Evolutionary conservation across 2,113 vertebrate genomes (phyloP).

Genomic region (Lichenostomus cassidix): DNA sequence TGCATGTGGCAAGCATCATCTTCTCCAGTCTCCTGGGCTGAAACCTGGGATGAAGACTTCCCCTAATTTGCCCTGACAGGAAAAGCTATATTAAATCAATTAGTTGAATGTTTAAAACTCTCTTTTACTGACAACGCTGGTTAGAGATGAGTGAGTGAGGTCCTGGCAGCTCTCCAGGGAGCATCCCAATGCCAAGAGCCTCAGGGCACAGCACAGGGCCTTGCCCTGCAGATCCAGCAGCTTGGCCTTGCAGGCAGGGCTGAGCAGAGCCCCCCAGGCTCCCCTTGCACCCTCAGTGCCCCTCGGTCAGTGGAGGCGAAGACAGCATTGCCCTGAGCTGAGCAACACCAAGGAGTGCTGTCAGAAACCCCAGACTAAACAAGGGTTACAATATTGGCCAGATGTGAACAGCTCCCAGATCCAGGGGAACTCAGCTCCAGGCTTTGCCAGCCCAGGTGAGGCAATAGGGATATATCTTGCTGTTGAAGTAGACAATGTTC

Average conservation of each 20-base stretch:
- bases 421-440: neutral
- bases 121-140: neutral
- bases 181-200: neutral
- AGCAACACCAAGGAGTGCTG: neutral
- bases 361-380: neutral
- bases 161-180: conserved; percentile 12
- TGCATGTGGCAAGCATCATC: neutral
- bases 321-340: neutral
- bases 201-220: neutral
- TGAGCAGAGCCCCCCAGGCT: neutral
- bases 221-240: neutral
- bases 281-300: neutral
- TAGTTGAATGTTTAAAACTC: conserved; percentile 33
- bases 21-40: neutral
- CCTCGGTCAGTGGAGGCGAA: neutral
- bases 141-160: conserved; percentile 4
- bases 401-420: neutral
- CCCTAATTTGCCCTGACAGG: conserved; percentile 15
- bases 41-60: neutral
- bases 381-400: accelerated
- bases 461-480: neutral
- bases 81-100: conserved; percentile 33
- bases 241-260: neutral
- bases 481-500: neutral
- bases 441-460: neutral